Base-by-base conservation (phyloP, 2,888 invertebrate genomes). In the Bhutanitis thaidina region DNA sequence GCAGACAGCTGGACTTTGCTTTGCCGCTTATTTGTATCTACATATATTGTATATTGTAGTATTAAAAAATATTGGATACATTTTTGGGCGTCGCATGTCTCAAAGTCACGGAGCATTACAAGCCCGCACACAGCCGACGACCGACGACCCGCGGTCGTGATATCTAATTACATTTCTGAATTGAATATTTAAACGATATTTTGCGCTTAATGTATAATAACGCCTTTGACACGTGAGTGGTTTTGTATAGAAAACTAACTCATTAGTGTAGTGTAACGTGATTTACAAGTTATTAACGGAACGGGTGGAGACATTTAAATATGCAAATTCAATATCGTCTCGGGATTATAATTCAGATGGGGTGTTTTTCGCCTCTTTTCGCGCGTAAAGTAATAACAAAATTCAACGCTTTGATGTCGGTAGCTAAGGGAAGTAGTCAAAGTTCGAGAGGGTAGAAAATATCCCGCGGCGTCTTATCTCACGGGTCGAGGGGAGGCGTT, bases 321-420 rank as follows among this genome's bases (percentile, higher is more conserved):
- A 36, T 9, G 15, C 8, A 14, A 36, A 15, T 36, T 34, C 12
- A 12, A n/a, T 12, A 12, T 34, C 53, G 53, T 9, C 55, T 64
- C 65, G 60, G 67, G 72, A 78, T 77, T 80, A 68, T 79, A 7
- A 1, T 7, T 8, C 7, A 27, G 61, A 57, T 53, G 65, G 58
- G 54, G 64, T 62, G 64, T 67, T 68, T 72, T 74, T 68, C 64
- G 68, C 62, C 65, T 59, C 69, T 69, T 67, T 73, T 61, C 61
- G 62, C 60, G 64, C 58, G 64, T 77, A 80, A 78, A 70, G 69
- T 62, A 76, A 79, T 81, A 80, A 83, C 77, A 78, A 78, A 81
- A 77, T 70, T 69, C 70, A 77, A 73, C 74, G 77, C 83, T 86
- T 86, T 87, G 83, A 85, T 81, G 84, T 85, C 68, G 67, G 64